Evolutionary conservation across 2,113 vertebrate species (phyloP), one percentile per base, ranked within the genome.

Genomic region (Sterna hirundo): DNA sequence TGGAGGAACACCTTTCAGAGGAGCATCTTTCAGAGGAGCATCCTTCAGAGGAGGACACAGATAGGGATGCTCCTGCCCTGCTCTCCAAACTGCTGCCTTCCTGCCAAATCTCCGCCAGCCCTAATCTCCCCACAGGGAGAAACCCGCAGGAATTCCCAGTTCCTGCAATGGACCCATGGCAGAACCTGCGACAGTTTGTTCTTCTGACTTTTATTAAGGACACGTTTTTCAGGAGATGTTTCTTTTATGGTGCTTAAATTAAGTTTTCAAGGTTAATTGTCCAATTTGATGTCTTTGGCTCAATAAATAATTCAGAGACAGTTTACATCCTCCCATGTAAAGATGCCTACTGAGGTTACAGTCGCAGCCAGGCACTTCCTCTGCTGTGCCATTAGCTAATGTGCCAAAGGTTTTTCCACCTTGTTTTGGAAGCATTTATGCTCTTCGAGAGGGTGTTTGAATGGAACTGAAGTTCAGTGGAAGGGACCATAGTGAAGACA

Each of bases 221-320:
- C 89, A 81, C 0, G 0, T 88, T 97, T 95, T 94, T 66, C 57
- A 76, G 83, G 69, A 94, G 86, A 85, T 76, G 72, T 57, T 97
- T 94, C 89, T 97, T 96, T 90, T 90, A 91, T 30, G 69, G 85
- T 61, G 70, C 85, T 96, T 96, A 93, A 96, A 95, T 96, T 83
- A 97, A 95, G 90, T 97, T 97, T 97, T 97, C 97, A 97, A 97
- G 95, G 94, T 97, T 97, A 97, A 97, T 96, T 95, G 94, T 96
- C 87, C 96, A 97, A 93, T 94, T 85, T 93, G 97, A 94, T 96
- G 96, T 94, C 91, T 95, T 97, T 62, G 68, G 44, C 93, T 94
- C 93, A 69, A 97, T 97, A 97, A 97, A 97, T 97, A 97, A 97
- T 95, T 97, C 91, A 97, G 87, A 74, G 76, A 69, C 49, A 82